Percentiles rank a stretch among this genome's conserved stretches.
Conservation (phyloP, 2,888 invertebrate genomes). For the Andrena trimmerana region DNA sequence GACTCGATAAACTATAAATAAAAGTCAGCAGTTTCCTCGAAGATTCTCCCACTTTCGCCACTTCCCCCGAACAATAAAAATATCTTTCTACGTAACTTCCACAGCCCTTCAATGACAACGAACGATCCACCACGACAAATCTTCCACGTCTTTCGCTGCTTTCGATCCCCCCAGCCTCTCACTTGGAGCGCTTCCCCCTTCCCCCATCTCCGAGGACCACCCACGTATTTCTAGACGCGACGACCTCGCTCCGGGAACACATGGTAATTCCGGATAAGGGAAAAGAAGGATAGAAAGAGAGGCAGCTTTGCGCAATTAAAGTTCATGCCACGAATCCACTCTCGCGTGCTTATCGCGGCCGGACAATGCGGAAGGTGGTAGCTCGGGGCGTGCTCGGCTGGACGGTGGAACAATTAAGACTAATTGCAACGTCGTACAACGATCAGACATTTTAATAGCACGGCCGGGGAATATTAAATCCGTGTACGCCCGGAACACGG, state of each 20-base stretch:
- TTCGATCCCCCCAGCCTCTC: slow-evolving; percentile 5
- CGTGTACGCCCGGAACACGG: slow-evolving; percentile 4
- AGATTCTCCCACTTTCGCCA: background rate
- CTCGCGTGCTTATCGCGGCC: slow-evolving; percentile 65
- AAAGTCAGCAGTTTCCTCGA: background rate
- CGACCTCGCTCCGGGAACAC: slow-evolving; percentile 43
- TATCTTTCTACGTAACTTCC: background rate
- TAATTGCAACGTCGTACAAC: slow-evolving; percentile 69
- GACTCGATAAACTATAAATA: slow-evolving; percentile 51
- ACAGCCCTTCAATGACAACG: background rate
- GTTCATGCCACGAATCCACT: slow-evolving; percentile 66
- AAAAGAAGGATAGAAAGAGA: background rate
- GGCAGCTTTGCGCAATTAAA: slow-evolving; percentile 62
- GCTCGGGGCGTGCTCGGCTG: slow-evolving; percentile 49
- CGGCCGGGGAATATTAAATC: slow-evolving; percentile 60
- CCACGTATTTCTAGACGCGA: slow-evolving; percentile 44
- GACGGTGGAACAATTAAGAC: slow-evolving; percentile 69
- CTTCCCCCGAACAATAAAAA: background rate
- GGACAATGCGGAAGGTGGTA: slow-evolving; percentile 67
- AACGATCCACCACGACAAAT: background rate
- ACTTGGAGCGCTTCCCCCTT: slow-evolving; percentile 15
- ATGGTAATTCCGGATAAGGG: slow-evolving; percentile 51
- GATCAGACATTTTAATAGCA: slow-evolving; percentile 64
- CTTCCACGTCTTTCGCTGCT: background rate
- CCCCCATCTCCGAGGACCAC: slow-evolving; percentile 35